A percentile compares a stretch with the other conserved stretches of the same genome.
phyloP scores from a whole-genome alignment of 2,113 vertebrate species.

The Eulemur rufifrons region DNA sequence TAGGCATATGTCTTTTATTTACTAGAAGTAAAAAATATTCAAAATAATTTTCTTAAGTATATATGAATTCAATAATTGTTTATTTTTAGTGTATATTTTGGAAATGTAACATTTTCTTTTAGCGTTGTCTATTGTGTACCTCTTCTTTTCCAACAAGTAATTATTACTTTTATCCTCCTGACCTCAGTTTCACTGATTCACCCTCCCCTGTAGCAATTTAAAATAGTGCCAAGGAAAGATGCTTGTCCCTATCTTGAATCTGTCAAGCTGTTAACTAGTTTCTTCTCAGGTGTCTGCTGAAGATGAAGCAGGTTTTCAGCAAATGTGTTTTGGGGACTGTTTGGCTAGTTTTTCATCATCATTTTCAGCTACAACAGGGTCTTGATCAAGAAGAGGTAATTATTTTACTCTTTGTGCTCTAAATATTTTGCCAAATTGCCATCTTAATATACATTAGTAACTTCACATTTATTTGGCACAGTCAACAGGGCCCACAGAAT shows the following conservation, averaged over 20 bases:
- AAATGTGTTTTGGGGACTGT: conserved; percentile 65
- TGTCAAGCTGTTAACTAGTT: conserved; percentile 82
- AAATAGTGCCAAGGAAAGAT: conserved; percentile 73
- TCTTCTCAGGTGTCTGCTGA: conserved; percentile 78
- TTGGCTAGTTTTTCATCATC: conserved; percentile 73
- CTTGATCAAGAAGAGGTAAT: conserved; percentile 63
- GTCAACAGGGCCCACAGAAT: conserved; percentile 44
- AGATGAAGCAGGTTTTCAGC: conserved; percentile 79
- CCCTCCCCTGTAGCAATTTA: conserved; percentile 73
- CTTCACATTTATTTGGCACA: conserved; percentile 63
- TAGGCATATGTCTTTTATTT: not conserved
- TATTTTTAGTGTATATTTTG: not conserved
- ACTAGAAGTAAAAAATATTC: not conserved
- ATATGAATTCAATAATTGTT: not conserved
- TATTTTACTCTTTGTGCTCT: conserved; percentile 66
- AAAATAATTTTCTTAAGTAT: not conserved
- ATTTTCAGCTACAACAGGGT: conserved; percentile 69
- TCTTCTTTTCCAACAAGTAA: conserved; percentile 52
- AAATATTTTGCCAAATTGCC: conserved; percentile 66
- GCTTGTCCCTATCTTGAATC: conserved; percentile 72
- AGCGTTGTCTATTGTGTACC: not conserved
- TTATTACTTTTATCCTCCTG: not conserved
- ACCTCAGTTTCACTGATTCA: conserved; percentile 58
- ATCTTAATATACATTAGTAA: conserved; percentile 61
- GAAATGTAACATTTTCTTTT: not conserved